These are phyloP conservation scores for Ormyrus rosae DNA, from an alignment of 2,888 invertebrate genomes.

Conservation along the genomic window DNA sequence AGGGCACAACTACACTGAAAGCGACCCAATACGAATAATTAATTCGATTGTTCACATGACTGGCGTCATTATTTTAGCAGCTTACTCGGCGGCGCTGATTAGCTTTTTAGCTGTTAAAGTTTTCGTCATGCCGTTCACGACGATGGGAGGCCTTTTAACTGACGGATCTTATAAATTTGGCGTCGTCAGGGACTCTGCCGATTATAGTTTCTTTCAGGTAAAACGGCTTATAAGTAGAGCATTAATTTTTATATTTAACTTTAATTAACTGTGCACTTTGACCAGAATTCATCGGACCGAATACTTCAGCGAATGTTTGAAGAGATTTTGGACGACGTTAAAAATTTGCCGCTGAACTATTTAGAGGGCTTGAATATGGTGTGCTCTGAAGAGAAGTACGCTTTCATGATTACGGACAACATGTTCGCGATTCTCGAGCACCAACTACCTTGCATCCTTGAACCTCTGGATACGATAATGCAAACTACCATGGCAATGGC, in stretches of 20 bases:
- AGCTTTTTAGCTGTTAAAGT: conserved; percentile 71
- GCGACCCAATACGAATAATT: conserved; percentile 68
- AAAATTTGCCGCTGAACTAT: conserved; percentile 67
- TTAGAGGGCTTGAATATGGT: conserved; percentile 68
- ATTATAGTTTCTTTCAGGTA: conserved; percentile 70
- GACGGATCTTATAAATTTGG: conserved; percentile 71
- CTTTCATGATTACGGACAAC: conserved; percentile 71
- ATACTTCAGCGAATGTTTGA: conserved; percentile 66
- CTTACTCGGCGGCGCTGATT: conserved; percentile 72
- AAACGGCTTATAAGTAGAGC: no score
- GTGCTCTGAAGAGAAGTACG: conserved; percentile 68
- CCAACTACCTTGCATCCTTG: conserved; percentile 67
- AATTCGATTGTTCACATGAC: conserved; percentile 70
- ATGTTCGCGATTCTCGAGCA: conserved; percentile 67
- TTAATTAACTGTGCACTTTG: neutral
- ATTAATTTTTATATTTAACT: neutral
- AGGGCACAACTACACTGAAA: conserved; percentile 64
- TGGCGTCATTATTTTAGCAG: conserved; percentile 70
- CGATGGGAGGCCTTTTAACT: conserved; percentile 70
- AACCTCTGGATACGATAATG: conserved; percentile 69
- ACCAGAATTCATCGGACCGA: conserved; percentile 68
- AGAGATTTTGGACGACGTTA: conserved; percentile 62
- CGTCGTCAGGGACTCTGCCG: conserved; percentile 69
- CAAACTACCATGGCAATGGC: conserved; percentile 72
- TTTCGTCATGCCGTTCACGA: conserved; percentile 72